Evolutionary conservation across 2,797 vertebrate species (phyloP).

Genomic region (Salarias fasciatus): DNA sequence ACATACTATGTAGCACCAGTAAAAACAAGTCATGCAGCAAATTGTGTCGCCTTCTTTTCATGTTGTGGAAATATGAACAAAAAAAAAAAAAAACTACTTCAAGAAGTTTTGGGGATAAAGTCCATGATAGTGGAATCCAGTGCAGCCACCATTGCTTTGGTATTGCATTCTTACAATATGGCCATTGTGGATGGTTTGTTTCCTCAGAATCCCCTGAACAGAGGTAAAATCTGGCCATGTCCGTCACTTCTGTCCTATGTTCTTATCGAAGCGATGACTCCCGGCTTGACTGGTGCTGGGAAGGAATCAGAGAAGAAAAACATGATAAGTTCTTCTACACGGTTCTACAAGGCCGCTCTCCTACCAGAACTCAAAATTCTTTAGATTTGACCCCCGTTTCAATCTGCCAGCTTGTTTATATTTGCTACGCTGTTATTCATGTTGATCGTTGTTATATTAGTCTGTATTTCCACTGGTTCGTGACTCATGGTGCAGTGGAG

Average conservation of each 20-base stretch:
- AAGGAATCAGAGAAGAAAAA: constrained; percentile 12
- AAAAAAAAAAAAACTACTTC: constrained; percentile 53
- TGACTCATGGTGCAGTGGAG: too few relatives aligned
- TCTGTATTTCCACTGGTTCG: too few relatives aligned
- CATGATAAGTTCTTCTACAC: too few relatives aligned
- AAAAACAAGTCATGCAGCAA: constrained; percentile 84
- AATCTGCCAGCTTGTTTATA: too few relatives aligned
- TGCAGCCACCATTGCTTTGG: constrained; percentile 86
- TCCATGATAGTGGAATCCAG: constrained; percentile 86
- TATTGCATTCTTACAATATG: constrained; percentile 77
- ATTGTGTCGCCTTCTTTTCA: constrained; percentile 68
- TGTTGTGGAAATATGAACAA: constrained; percentile 30
- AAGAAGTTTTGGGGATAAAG: constrained; percentile 70
- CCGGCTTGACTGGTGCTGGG: constrained; percentile 76
- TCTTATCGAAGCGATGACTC: constrained; percentile 75
- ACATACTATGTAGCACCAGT: constrained; percentile 89
- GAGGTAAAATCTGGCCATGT: constrained; percentile 78
- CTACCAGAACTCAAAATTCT: too few relatives aligned
- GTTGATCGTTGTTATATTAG: too few relatives aligned
- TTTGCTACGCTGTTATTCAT: too few relatives aligned
- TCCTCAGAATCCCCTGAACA: constrained; percentile 75
- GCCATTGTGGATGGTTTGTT: constrained; percentile 68
- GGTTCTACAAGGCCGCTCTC: too few relatives aligned
- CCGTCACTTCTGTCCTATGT: constrained; percentile 79
- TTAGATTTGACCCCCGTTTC: too few relatives aligned